Conservation (phyloP, 92 coral and sea anemone species). For the Zoanthus sansibaricus region DNA sequence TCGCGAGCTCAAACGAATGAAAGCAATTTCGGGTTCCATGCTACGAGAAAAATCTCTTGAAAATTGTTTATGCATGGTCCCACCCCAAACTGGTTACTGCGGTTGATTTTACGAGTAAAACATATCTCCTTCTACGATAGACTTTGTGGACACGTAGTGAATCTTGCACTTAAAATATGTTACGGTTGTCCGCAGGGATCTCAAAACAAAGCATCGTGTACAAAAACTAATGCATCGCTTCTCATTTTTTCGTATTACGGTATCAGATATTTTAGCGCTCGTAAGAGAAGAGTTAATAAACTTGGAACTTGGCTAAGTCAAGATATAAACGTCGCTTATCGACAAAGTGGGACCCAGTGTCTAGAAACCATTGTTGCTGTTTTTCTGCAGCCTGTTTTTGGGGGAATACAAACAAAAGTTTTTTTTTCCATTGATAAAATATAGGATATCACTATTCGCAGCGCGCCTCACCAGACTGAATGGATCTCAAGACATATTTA, state of each 20-base stretch:
- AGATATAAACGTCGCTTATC: conserved; percentile 3
- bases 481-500: conserved; percentile 68
- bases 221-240: conserved; percentile 2
- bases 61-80: conserved; percentile 15
- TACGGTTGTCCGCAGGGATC: conserved; percentile 40
- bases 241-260: not conserved
- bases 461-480: conserved; percentile 48
- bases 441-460: conserved; percentile 27
- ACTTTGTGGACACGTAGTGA: not conserved
- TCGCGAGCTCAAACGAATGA: conserved; percentile 25
- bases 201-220: conserved; percentile 29
- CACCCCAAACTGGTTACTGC: conserved; percentile 31
- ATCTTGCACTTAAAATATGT: conserved; percentile 33
- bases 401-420: conserved; percentile 31
- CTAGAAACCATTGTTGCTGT: conserved; percentile 17
- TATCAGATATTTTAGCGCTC: conserved; percentile 5
- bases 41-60: conserved; percentile 2
- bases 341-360: conserved; percentile 11
- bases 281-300: conserved; percentile 11
- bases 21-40: not conserved
- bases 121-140: not conserved
- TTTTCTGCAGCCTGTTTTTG: conserved; percentile 31
- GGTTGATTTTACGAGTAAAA: not conserved
- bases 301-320: not conserved
- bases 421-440: conserved; percentile 40